These are phyloP conservation scores for Morelia viridis DNA, from an alignment of 2,797 vertebrate species.

Conservation along the genomic window DNA sequence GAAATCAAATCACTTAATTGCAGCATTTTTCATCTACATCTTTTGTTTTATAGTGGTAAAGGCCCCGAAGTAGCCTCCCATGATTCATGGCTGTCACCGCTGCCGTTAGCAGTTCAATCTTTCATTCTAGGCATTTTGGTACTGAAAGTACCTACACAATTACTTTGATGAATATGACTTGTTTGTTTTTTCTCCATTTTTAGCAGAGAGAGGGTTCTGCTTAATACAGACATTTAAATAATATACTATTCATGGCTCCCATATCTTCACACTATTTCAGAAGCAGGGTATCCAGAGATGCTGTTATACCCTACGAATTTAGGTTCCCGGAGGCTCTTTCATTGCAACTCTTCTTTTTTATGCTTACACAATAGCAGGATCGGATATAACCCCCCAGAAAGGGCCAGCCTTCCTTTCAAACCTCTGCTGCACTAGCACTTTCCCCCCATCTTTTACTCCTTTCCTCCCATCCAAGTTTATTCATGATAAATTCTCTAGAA, in stretches of 20 bases:
- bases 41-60: constrained; percentile 99
- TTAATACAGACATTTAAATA: constrained; percentile 87
- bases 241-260: constrained; percentile 76
- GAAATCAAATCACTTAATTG: constrained; percentile 99
- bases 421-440: constrained; percentile 57
- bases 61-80: constrained; percentile 92
- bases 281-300: constrained; percentile 67
- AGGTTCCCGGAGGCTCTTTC: constrained; percentile 50
- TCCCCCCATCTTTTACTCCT: constrained; percentile 48
- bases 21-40: constrained; percentile 99
- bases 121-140: constrained; percentile 92
- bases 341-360: constrained; percentile 52
- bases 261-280: constrained; percentile 67
- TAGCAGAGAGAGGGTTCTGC: constrained; percentile 81
- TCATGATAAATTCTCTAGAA: constrained; percentile 56
- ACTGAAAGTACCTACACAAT: constrained; percentile 96
- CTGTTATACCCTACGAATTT: constrained; percentile 63
- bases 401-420: constrained; percentile 58
- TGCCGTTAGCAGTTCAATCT: constrained; percentile 95
- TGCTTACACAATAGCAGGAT: constrained; percentile 51
- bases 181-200: constrained; percentile 88
- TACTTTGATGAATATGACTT: constrained; percentile 99
- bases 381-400: constrained; percentile 55
- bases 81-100: constrained; percentile 98
- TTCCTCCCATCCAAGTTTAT: constrained; percentile 37